A percentile compares a stretch with the other conserved stretches of the same genome.
Conservation (phyloP, 30 jellyfish, hydroid and myxozoan species). For the Hydractinia symbiolongicarpus region DNA sequence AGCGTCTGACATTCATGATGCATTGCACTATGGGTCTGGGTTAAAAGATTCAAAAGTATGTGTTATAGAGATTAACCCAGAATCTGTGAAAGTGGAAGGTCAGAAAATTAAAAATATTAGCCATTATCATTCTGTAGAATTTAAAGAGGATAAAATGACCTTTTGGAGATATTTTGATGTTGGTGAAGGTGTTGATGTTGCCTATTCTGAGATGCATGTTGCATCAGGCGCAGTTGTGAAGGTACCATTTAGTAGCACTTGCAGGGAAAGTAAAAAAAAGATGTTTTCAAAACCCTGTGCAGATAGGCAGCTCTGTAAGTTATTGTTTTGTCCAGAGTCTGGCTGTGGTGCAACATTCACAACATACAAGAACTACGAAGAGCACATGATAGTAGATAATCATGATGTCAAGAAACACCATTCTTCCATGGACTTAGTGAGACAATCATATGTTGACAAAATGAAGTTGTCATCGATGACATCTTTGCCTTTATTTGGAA, state of each 20-base stretch:
- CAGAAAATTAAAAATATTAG: conserved; percentile 9
- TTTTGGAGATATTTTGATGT: conserved; percentile 14
- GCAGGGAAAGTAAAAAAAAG: background rate
- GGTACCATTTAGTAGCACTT: conserved; percentile 4
- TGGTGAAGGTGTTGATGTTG: conserved; percentile 2
- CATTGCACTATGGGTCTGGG: conserved; percentile 17
- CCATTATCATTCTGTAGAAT: conserved; percentile 19
- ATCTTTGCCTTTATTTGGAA: too few relatives aligned
- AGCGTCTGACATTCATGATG: background rate
- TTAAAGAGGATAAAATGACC: conserved; percentile 8
- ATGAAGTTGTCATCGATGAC: background rate
- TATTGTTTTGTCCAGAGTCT: conserved; percentile 21
- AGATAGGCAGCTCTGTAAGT: conserved; percentile 8
- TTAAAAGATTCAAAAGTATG: conserved; percentile 9
- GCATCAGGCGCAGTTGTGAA: background rate
- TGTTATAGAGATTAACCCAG: conserved; percentile 3
- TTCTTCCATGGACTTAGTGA: background rate
- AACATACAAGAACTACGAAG: background rate
- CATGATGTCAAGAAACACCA: background rate
- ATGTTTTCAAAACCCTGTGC: background rate
- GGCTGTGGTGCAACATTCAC: conserved; percentile 8
- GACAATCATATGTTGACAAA: background rate
- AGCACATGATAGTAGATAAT: conserved; percentile 8
- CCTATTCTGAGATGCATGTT: background rate
- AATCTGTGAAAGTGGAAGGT: background rate